Base-by-base conservation (phyloP, 2,797 vertebrate species). In the Coilia nasus region DNA sequence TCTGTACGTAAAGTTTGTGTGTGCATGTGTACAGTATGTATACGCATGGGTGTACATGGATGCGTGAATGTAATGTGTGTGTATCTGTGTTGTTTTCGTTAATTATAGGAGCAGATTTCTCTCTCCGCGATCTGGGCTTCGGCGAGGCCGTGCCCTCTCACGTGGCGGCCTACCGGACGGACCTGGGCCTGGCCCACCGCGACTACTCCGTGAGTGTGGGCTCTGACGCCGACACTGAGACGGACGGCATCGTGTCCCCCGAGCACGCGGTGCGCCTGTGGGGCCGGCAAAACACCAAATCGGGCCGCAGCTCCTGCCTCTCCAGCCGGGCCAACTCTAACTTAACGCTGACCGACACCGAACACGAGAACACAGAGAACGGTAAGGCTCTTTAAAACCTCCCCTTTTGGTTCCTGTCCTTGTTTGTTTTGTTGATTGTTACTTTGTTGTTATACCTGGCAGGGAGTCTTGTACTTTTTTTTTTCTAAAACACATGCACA, bases 261-360 rank as follows among this genome's bases (percentile, higher is more conserved):
- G 98, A 99, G 91, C 98, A 98, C 6, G 97, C 97, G 0, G 96
- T 97, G 84, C 94, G 97, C 59, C 94, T 99, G 81, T 99, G 98
- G 98, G 97, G 96, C 56, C 96, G 97, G 78, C 91, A 91, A 90
- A 98, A 96, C 93, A 96, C 96, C 41, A 97, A 99, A 90, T 99
- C 98, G 0, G 98, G 97, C 9, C 97, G 97, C 84, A 99, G 98
- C 92, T 99, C 98, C 59, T 99, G 98, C 92, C 94, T 99, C 87
- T 99, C 98, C 0, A 99, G 98, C 93, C 91, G 98, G 84, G 98
- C 98, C 90, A 99, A 99, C 94, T 99, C 98, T 90, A 99, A 98
- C 89, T 97, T 99, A 86, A 99, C 98, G 0, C 97, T 99, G 84
- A 99, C 98, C 0, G 98, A 99, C 93, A 99, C 98, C 0, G 98